Evolutionary conservation across 2,113 vertebrate genomes (phyloP), one percentile per base, ranked within the genome.

Genomic region (Riparia riparia): DNA sequence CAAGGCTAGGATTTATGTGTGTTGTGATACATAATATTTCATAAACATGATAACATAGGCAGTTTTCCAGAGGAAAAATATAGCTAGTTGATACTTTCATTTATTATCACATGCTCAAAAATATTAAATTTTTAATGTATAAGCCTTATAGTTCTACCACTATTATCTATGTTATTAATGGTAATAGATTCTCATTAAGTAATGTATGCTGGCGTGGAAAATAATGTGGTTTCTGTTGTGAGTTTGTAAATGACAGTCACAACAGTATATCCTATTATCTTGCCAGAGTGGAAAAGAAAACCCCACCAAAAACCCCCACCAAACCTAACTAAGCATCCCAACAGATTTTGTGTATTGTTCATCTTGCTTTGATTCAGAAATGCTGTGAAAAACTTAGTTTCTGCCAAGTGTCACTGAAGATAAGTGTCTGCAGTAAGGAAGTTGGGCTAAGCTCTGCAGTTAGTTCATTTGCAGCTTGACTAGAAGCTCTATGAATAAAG

Each of bases 1-100:
- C 74, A 96, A 89, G 70, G n/a, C 57, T 76, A 82, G 84, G 32
- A 57, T 86, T 96, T 92, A 60, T 44, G 49, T 86, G 37, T n/a
- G 17, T 87, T 85, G 66, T 79, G 29, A 39, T 47, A 26, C 93
- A 25, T 6, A 89, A 34, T 91, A 57, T 93, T 95, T 96, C 84
- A 90, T 82, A 28, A 90, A 65, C 73, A 73, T 85, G 70, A 70
- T 77, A 94, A 73, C 39, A n/a, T 58, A 54, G 74, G 34, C 74
- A 66, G 26, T 71, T 37, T 91, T 91, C 78, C 82, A 82, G 15
- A 32, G 50, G 41, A 82, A 78, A 93, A 80, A 51, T 47, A 17
- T 19, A 41, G 34, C 21, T 50, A 18, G 39, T 82, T 74, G 49
- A 84, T 88, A n/a, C 16, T 94, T 80, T 70, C 5, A 54, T 91